Percentiles rank a stretch among this genome's conserved stretches.
Evolutionary conservation across 2,888 invertebrate species (phyloP).

Genomic region (Peribatodes rhomboidaria): DNA sequence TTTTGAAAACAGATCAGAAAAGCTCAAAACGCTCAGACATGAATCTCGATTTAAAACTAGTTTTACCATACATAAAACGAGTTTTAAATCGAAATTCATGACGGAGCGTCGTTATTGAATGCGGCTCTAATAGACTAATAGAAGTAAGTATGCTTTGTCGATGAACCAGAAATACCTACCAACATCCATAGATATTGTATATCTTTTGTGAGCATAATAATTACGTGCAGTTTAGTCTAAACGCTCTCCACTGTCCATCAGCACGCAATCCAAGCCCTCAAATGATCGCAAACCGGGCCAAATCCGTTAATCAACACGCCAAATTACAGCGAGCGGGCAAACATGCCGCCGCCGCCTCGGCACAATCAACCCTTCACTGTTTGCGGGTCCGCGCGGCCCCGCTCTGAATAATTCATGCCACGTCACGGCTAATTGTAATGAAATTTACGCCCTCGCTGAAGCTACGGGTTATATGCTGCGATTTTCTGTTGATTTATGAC

Average conservation of each 20-base stretch:
- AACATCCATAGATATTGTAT: background rate
- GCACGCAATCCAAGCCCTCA: conserved; percentile 40
- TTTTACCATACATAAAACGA: too few relatives aligned
- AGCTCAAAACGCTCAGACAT: too few relatives aligned
- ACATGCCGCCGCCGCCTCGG: conserved; percentile 53
- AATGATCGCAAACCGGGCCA: conserved; percentile 46
- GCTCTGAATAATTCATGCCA: conserved; percentile 80
- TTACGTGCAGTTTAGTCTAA: conserved; percentile 11
- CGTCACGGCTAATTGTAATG: conserved; percentile 84
- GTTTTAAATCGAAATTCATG: too few relatives aligned
- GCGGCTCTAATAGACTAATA: too few relatives aligned
- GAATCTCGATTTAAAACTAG: too few relatives aligned
- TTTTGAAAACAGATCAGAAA: too few relatives aligned
- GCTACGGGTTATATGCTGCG: conserved; percentile 40
- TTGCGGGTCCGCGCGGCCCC: conserved; percentile 69
- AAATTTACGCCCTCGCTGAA: conserved; percentile 76
- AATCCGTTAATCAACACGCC: conserved; percentile 66
- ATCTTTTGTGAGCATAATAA: background rate
- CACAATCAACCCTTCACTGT: conserved; percentile 80
- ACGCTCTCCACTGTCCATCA: conserved; percentile 4
- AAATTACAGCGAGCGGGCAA: conserved; percentile 73
- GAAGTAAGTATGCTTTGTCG: too few relatives aligned
- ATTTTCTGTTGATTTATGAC: conserved; percentile 18
- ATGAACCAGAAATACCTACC: too few relatives aligned
- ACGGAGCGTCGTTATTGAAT: too few relatives aligned